Conservation (phyloP, 2,113 vertebrate species). For the Taxidea taxus region DNA sequence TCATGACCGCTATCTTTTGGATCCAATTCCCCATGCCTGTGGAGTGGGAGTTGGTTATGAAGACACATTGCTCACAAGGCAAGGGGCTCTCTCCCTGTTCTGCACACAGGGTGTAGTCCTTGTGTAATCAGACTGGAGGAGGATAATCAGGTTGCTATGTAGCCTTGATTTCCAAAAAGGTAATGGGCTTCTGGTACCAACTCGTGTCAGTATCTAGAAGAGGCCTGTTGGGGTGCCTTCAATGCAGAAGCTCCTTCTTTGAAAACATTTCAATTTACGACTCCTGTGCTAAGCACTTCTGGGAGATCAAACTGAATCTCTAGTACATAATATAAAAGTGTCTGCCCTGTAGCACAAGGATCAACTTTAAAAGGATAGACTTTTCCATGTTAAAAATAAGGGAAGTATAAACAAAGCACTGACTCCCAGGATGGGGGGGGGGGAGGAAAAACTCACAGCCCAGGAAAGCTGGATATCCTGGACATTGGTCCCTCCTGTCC, state of each 20-base stretch:
- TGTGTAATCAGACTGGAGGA: constrained; percentile 55
- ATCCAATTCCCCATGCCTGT: constrained; percentile 34
- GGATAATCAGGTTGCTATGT: constrained; percentile 63
- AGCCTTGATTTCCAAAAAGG: constrained; percentile 69
- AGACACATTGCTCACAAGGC: constrained; percentile 58
- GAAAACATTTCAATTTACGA: constrained; percentile 79
- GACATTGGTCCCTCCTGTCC: constrained; percentile 38
- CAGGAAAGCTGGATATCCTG: constrained; percentile 35
- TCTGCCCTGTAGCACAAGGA: constrained; percentile 61
- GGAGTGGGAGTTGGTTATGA: constrained; percentile 25
- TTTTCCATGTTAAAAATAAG: constrained; percentile 54
- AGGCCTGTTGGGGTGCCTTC: constrained; percentile 28
- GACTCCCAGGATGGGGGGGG: constrained; percentile 50
- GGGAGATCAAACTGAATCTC: constrained; percentile 69
- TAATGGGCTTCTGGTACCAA: constrained; percentile 75
- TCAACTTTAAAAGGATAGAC: constrained; percentile 70
- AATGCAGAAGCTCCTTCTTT: constrained; percentile 67
- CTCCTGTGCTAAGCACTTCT: constrained; percentile 72
- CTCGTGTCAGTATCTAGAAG: constrained; percentile 69
- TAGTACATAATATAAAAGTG: constrained; percentile 53
- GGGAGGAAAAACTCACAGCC: constrained; percentile 68
- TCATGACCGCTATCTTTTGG: constrained; percentile 56
- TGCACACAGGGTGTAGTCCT: constrained; percentile 11
- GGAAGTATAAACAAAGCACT: constrained; percentile 51
- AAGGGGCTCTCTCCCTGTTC: constrained; percentile 40